Conservation (phyloP, 2,113 vertebrate species). For the Ciconia boyciana region DNA sequence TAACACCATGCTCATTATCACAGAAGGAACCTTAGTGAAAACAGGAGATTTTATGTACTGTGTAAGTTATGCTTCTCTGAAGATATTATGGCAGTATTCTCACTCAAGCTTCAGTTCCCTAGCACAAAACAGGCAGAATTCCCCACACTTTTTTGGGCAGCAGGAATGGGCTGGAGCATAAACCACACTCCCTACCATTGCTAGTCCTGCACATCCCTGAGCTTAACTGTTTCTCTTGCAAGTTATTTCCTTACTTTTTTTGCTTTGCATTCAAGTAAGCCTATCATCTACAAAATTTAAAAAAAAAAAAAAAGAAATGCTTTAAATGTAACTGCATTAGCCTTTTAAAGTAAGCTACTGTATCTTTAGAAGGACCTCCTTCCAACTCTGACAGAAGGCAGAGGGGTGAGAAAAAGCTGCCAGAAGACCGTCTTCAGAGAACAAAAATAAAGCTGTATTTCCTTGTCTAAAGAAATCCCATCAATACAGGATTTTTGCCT, state of each 20-base stretch:
- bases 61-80: not conserved
- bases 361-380: not conserved
- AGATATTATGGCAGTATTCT: not conserved
- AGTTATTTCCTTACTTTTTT: not conserved
- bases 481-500: not conserved
- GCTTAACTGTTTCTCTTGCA: not conserved
- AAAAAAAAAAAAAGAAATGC: no score
- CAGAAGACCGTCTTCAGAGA: not conserved
- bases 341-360: not conserved
- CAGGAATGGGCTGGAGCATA: not conserved
- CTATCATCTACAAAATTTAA: not conserved
- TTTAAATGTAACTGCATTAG: not conserved
- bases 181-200: not conserved
- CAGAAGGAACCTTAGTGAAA: not conserved
- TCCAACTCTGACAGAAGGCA: not conserved
- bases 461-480: not conserved
- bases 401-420: not conserved
- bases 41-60: not conserved
- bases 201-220: not conserved
- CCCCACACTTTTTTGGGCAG: not conserved
- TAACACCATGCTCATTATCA: not conserved
- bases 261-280: not conserved
- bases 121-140: not conserved
- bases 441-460: not conserved
- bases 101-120: not conserved